Conservation (phyloP, 2,797 vertebrate genomes). For the Helostoma temminkii region DNA sequence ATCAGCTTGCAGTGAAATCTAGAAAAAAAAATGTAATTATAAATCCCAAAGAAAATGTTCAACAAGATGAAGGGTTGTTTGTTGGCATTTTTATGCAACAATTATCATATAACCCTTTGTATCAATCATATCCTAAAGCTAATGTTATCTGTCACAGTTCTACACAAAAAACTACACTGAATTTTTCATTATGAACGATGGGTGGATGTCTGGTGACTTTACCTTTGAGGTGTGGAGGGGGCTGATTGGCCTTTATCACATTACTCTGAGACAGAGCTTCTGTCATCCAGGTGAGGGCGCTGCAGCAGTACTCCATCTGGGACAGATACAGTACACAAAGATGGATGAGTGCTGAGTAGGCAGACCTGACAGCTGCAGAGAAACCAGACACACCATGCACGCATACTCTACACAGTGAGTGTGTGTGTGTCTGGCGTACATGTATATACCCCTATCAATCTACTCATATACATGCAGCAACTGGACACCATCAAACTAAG, state of each 20-base stretch:
- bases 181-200: not conserved
- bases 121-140: too few relatives aligned
- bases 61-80: too few relatives aligned
- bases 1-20: conserved; percentile 50
- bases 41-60: not conserved
- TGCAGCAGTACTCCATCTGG: conserved; percentile 87
- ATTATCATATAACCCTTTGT: too few relatives aligned
- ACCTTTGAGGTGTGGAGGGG: conserved; percentile 74
- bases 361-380: conserved; percentile 69
- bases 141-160: too few relatives aligned
- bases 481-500: not conserved
- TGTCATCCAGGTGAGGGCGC: conserved; percentile 86
- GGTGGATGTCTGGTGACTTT: not conserved
- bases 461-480: not conserved
- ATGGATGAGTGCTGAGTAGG: conserved; percentile 62
- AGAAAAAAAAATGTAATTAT: conserved; percentile 20
- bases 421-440: not conserved
- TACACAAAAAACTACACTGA: not conserved
- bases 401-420: not conserved
- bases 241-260: conserved; percentile 70
- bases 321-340: conserved; percentile 9
- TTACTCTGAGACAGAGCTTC: conserved; percentile 84
- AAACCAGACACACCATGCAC: conserved; percentile 42
- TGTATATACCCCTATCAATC: not conserved
- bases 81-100: too few relatives aligned